phyloP scores from a whole-genome alignment of 2,797 vertebrate species.

The Sebastes hubbsi region DNA sequence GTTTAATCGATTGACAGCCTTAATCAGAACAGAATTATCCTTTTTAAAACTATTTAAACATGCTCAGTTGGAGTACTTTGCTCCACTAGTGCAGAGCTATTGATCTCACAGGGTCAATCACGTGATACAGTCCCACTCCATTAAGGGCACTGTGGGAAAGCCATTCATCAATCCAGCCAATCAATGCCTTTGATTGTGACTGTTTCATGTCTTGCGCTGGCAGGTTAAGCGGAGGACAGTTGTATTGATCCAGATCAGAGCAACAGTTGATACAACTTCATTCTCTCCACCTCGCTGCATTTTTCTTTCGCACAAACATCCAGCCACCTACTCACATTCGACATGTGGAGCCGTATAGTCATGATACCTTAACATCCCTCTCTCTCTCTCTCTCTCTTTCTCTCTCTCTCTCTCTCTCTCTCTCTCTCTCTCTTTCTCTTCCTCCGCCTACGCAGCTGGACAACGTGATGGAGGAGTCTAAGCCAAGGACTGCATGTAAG shows the following conservation, averaged over 20 bases:
- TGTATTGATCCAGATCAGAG: slow-evolving; percentile 11
- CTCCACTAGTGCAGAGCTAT: background rate
- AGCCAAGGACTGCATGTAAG: slow-evolving; percentile 52
- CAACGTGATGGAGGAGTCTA: slow-evolving; percentile 52
- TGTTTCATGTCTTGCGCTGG: background rate
- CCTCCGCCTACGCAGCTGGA: slow-evolving; percentile 63
- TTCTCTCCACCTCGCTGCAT: background rate
- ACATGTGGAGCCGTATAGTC: background rate
- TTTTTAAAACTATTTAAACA: background rate
- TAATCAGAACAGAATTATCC: background rate
- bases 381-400: background rate
- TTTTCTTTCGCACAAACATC: background rate
- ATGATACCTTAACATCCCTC: background rate
- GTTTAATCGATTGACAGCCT: background rate
- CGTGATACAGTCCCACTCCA: background rate
- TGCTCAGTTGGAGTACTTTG: background rate
- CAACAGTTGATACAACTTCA: background rate
- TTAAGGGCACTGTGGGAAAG: background rate
- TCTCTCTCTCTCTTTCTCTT: background rate
- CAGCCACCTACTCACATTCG: background rate
- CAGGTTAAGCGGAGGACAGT: slow-evolving; percentile 27
- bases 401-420: background rate
- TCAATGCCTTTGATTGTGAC: slow-evolving; percentile 44
- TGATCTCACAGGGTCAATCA: background rate
- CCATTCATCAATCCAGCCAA: slow-evolving; percentile 18